A percentile compares a stretch with the other conserved stretches of the same genome.
Conservation (phyloP, 2,113 vertebrate species). For the Calyptommatus sinebrachiatus region DNA sequence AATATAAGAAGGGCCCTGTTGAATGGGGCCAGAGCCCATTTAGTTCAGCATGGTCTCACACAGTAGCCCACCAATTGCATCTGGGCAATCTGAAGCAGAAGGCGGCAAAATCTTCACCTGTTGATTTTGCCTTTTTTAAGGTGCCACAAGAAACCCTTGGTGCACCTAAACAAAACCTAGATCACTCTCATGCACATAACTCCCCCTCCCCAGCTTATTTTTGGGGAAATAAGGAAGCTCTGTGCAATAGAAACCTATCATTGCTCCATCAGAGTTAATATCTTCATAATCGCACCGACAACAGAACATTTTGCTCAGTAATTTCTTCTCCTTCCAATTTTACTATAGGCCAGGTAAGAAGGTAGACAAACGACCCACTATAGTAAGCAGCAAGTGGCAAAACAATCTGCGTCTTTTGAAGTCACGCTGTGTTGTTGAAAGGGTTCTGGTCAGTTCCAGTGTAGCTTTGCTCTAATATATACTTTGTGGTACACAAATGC, state of each 20-base stretch:
- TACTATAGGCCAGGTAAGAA: not conserved
- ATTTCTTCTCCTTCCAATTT: conserved; percentile 3
- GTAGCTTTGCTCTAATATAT: not conserved
- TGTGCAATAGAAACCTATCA: not conserved
- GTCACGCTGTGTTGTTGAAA: not conserved
- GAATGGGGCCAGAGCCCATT: no score
- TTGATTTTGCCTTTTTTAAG: not conserved
- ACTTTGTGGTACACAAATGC: not conserved
- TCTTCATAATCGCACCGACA: not conserved
- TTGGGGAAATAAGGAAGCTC: not conserved
- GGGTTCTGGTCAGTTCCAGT: not conserved
- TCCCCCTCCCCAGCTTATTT: not conserved
- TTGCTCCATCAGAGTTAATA: not conserved
- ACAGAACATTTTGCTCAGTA: not conserved
- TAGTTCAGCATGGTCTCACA: no score
- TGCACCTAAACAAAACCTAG: not conserved
- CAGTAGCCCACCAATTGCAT: no score
- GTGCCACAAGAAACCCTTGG: not conserved
- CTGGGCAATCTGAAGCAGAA: no score
- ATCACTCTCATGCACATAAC: not conserved
- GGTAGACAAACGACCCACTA: not conserved
- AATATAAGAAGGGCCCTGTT: no score
- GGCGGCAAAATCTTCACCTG: no score
- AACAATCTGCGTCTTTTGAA: not conserved
- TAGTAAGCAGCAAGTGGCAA: not conserved